Conservation (phyloP, 1,140 invertebrate genomes). For the Aphaenogaster rudis region DNA sequence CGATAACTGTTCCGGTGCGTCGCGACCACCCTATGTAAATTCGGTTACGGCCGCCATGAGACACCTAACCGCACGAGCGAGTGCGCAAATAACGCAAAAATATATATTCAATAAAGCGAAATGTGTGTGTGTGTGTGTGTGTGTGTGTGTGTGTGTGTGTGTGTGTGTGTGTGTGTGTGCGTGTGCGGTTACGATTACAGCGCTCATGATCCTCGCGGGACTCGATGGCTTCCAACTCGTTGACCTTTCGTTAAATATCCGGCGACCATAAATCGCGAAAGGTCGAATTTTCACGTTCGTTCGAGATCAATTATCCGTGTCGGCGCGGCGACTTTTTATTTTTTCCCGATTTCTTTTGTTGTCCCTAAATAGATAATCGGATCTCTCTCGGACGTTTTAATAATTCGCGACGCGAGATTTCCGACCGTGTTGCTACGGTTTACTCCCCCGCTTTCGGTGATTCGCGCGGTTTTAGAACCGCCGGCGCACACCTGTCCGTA, state of each 20-base stretch:
- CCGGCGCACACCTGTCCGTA: slow-evolving; percentile 1
- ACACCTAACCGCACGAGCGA: slow-evolving; percentile 41
- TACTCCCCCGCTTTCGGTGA: neutral
- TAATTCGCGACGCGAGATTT: neutral
- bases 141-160: neutral
- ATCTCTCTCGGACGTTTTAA: neutral
- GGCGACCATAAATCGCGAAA: neutral
- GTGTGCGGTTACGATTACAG: neutral
- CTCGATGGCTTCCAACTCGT: neutral
- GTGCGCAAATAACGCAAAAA: slow-evolving; percentile 54
- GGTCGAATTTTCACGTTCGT: neutral
- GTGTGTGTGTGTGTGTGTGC: too few species aligned
- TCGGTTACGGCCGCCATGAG: slow-evolving; percentile 54
- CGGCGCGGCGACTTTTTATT: neutral
- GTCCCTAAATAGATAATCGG: neutral
- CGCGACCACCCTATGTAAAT: slow-evolving; percentile 54
- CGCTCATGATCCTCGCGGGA: neutral
- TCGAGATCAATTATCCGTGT: neutral
- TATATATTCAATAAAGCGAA: slow-evolving; percentile 41
- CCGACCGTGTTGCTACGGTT: neutral
- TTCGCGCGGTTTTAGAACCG: neutral
- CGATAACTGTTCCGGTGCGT: slow-evolving; percentile 52
- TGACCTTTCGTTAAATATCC: neutral
- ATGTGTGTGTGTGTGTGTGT: too few species aligned
- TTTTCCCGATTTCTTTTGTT: neutral